These are phyloP conservation scores for Parnassius apollo DNA, from an alignment of 2,888 invertebrate species.

Conservation along the genomic window DNA sequence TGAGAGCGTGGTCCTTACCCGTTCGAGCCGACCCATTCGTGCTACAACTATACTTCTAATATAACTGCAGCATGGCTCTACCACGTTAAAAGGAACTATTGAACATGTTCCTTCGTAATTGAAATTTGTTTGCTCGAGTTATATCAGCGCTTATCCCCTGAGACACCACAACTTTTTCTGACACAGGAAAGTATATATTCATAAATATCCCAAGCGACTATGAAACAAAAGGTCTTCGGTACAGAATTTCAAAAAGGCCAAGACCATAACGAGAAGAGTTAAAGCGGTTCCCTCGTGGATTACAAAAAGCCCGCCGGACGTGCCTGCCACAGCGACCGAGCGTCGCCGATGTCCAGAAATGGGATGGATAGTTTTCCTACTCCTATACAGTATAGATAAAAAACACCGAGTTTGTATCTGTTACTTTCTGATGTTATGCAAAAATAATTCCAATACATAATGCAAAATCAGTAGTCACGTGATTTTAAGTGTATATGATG, in stretches of 20 bases:
- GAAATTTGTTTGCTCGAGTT: no score
- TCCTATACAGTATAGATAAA: constrained; percentile 31
- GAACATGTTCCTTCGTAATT: no score
- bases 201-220: constrained; percentile 15
- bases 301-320: constrained; percentile 33
- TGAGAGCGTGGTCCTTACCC: no score
- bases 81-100: no score
- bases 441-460: not conserved
- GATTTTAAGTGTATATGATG: no score
- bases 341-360: constrained; percentile 41
- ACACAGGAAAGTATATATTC: constrained; percentile 8
- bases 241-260: constrained; percentile 24
- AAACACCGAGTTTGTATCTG: constrained; percentile 6
- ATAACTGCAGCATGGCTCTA: no score
- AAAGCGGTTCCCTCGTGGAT: constrained; percentile 16
- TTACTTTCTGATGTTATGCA: not conserved
- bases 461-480: no score
- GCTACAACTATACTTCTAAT: no score
- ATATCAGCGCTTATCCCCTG: no score
- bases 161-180: not conserved
- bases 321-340: constrained; percentile 37
- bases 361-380: constrained; percentile 47
- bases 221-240: constrained; percentile 4
- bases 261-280: constrained; percentile 20
- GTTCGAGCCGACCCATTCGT: no score